Conservation (phyloP, 2,113 vertebrate species). For the Polyodon spathula region DNA sequence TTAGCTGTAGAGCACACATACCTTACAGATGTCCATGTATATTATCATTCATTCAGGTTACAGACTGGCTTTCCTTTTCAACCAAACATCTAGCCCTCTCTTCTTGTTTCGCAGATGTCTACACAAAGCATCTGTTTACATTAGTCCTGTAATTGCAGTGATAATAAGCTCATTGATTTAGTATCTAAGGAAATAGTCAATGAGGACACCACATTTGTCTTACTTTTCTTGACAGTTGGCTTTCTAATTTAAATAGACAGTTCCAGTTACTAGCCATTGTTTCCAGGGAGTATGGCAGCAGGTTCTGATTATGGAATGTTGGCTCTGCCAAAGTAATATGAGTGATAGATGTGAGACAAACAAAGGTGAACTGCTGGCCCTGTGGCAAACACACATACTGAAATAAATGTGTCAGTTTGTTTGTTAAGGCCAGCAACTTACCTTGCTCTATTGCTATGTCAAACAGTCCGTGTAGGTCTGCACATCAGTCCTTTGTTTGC, state of each 20-base stretch:
- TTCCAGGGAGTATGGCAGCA: slow-evolving; percentile 52
- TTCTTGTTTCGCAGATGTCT: slow-evolving; percentile 66
- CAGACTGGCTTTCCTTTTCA: slow-evolving; percentile 50
- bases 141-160: slow-evolving; percentile 80
- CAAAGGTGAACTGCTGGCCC: slow-evolving; percentile 56
- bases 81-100: slow-evolving; percentile 55
- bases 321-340: slow-evolving; percentile 50
- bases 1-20: too few species aligned
- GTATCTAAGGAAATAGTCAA: slow-evolving; percentile 82
- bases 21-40: too few species aligned
- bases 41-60: slow-evolving; percentile 12
- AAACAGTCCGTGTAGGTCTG: slow-evolving; percentile 10
- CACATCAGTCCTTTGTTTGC: slow-evolving; percentile 15
- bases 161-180: slow-evolving; percentile 88
- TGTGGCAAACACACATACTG: slow-evolving; percentile 45
- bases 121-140: slow-evolving; percentile 79
- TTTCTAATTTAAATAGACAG: slow-evolving; percentile 67
- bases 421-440: slow-evolving; percentile 42
- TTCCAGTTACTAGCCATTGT: slow-evolving; percentile 60
- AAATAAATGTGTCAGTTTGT: slow-evolving; percentile 63
- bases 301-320: slow-evolving; percentile 43
- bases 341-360: slow-evolving; percentile 59
- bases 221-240: slow-evolving; percentile 77
- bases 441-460: slow-evolving; percentile 19
- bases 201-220: slow-evolving; percentile 78